Conservation (phyloP, 1,140 invertebrate genomes). For the Lordiphosa mommai region DNA sequence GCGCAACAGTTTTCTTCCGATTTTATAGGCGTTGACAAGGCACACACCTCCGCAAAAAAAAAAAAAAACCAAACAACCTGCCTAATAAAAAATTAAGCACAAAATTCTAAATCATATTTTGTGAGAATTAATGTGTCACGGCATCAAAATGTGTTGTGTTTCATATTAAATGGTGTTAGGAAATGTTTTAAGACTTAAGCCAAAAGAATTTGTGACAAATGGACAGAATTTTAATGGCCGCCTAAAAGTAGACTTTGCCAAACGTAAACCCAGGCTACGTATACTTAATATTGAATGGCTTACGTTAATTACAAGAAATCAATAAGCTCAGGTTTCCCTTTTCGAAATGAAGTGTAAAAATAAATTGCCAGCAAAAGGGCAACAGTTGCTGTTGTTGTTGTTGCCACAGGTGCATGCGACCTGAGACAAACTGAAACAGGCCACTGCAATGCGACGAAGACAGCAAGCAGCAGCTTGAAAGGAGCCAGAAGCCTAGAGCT, state of each 20-base stretch:
- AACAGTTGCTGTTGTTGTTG: slow-evolving; percentile 27
- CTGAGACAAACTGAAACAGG: slow-evolving; percentile 31
- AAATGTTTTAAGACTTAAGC: neutral
- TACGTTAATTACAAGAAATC: slow-evolving; percentile 37
- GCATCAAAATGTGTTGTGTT: neutral
- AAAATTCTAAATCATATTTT: slow-evolving; percentile 34
- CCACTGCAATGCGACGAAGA: slow-evolving; percentile 61
- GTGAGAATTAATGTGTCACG: slow-evolving; percentile 20
- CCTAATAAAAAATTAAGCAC: slow-evolving; percentile 1
- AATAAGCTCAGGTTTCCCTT: slow-evolving; percentile 31
- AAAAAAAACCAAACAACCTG: neutral
- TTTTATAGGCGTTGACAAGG: slow-evolving; percentile 22
- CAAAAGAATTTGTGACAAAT: no score
- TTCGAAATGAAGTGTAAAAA: slow-evolving; percentile 15
- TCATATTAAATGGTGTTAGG: slow-evolving; percentile 3
- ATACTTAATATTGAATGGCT: slow-evolving; percentile 39
- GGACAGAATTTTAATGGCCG: neutral
- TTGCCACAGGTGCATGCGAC: slow-evolving; percentile 36
- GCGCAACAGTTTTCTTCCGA: slow-evolving; percentile 36
- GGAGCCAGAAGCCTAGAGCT: neutral
- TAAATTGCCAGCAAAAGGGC: slow-evolving; percentile 61
- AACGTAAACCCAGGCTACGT: slow-evolving; percentile 16
- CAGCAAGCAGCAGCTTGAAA: slow-evolving; percentile 8
- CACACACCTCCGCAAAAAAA: slow-evolving; percentile 21
- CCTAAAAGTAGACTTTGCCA: slow-evolving; percentile 39